A percentile compares a stretch with the other conserved stretches of the same genome.
phyloP scores from a whole-genome alignment of 2,888 invertebrate genomes.

The Cordilura impudica region DNA sequence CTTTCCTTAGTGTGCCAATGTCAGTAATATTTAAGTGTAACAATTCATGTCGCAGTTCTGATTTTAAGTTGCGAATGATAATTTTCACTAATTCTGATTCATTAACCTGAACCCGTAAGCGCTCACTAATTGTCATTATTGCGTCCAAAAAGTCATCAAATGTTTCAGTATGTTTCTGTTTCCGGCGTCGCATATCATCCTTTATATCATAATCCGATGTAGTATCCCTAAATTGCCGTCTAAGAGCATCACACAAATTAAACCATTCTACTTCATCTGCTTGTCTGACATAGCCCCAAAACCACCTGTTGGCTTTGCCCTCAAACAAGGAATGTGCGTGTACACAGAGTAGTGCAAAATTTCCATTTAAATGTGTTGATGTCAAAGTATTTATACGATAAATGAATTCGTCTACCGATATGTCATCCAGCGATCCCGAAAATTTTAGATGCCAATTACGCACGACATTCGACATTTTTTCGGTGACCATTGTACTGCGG shows the following conservation, averaged over 20 bases:
- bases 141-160: slow-evolving; percentile 37
- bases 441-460: slow-evolving; percentile 18
- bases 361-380: slow-evolving; percentile 15
- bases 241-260: slow-evolving; percentile 17
- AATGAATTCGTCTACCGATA: slow-evolving; percentile 26
- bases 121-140: slow-evolving; percentile 20
- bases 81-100: slow-evolving; percentile 31
- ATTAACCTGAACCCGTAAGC: background rate
- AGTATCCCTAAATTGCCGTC: slow-evolving; percentile 19
- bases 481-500: background rate
- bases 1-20: slow-evolving; percentile 4
- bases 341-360: background rate
- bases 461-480: slow-evolving; percentile 5
- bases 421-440: slow-evolving; percentile 1
- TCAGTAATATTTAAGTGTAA: background rate
- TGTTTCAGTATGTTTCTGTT: slow-evolving; percentile 11
- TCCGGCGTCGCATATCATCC: slow-evolving; percentile 30
- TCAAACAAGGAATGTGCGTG: slow-evolving; percentile 22
- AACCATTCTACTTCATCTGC: background rate
- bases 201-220: slow-evolving; percentile 31
- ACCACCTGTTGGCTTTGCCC: slow-evolving; percentile 31
- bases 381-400: slow-evolving; percentile 28
- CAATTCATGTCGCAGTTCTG: background rate
- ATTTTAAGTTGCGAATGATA: slow-evolving; percentile 10
- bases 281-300: slow-evolving; percentile 25